These are phyloP conservation scores for Psephotus haematonotus DNA, from an alignment of 2,113 vertebrate species.

Conservation along the genomic window DNA sequence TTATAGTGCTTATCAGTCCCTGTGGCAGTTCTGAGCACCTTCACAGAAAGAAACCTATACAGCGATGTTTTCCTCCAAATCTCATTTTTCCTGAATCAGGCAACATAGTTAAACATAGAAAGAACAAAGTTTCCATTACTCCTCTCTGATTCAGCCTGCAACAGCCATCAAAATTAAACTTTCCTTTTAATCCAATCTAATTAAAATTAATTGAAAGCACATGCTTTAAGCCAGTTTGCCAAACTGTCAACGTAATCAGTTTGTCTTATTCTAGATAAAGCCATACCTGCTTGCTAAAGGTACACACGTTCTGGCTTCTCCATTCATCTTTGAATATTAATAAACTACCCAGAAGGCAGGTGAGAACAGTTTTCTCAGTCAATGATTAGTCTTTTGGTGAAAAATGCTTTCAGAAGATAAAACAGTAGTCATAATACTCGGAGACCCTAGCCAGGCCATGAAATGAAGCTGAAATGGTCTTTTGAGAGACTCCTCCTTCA, in stretches of 20 bases:
- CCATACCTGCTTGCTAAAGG: not conserved
- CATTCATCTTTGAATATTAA: conserved; percentile 18
- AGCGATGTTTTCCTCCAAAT: not conserved
- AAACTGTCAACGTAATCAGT: conserved; percentile 23
- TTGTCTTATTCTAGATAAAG: conserved; percentile 50
- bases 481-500: not conserved
- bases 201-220: conserved; percentile 56
- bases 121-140: conserved; percentile 13
- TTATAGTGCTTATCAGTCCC: not conserved
- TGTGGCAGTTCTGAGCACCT: not conserved
- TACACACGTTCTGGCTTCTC: not conserved
- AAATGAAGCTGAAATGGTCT: not conserved
- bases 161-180: conserved; percentile 30
- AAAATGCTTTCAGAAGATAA: not conserved
- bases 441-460: not conserved
- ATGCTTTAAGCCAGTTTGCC: not conserved
- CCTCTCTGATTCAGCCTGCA: not conserved
- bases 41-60: not conserved
- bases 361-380: not conserved
- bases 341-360: conserved; percentile 8
- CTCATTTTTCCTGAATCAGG: conserved; percentile 9
- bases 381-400: not conserved
- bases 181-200: conserved; percentile 31
- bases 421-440: not conserved
- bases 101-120: conserved; percentile 1